Evolutionary conservation across 2,797 vertebrate genomes (phyloP).

Genomic region (Rhinogobio ventralis): DNA sequence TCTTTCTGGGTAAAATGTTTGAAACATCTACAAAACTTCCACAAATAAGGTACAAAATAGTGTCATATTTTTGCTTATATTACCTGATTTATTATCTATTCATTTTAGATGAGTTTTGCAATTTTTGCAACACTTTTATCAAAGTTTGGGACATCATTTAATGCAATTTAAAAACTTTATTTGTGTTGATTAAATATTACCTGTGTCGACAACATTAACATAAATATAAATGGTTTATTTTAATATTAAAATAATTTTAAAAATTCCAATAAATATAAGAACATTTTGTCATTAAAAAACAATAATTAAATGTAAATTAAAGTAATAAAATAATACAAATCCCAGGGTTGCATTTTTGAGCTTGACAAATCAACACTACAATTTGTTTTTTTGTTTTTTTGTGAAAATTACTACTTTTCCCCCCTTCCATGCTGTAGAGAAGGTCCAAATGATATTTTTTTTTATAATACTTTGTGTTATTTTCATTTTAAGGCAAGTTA

Average conservation of each 20-base stretch:
- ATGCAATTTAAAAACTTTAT: background rate
- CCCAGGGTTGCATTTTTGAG: background rate
- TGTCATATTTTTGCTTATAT: background rate
- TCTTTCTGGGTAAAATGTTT: constrained; percentile 14
- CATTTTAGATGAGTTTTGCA: background rate
- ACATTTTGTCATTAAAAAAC: background rate
- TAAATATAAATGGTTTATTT: background rate
- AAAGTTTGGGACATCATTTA: background rate
- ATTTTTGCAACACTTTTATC: background rate
- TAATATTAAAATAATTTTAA: background rate
- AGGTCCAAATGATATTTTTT: background rate
- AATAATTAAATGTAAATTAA: background rate
- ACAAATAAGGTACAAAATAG: background rate
- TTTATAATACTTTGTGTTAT: background rate
- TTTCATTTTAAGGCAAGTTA: background rate
- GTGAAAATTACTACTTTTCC: background rate
- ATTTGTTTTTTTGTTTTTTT: too few species aligned
- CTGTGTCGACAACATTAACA: background rate
- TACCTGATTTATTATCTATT: background rate
- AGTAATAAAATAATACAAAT: background rate
- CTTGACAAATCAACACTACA: background rate
- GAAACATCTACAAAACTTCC: background rate
- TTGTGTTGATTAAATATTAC: background rate
- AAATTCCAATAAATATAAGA: background rate
- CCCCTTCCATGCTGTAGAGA: background rate